Evolutionary conservation across 1,140 invertebrate genomes (phyloP), one percentile per base, ranked within the genome.

Genomic region (Proctacanthus coquilletti): DNA sequence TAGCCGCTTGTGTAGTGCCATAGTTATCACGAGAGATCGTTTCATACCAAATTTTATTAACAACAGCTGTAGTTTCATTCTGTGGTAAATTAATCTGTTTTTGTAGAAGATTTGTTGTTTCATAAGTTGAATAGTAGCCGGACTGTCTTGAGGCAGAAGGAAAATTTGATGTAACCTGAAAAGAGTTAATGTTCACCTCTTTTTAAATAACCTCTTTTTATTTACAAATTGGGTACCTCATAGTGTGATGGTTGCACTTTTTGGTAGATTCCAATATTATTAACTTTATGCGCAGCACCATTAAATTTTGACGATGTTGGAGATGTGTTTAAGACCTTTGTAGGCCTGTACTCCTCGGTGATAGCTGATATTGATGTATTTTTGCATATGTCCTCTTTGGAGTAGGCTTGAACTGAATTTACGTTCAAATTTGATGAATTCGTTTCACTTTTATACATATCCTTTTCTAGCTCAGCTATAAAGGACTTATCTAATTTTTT

Each of bases 401-500:
- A 35, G 40, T 54, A 64, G 66, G 47, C 70, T 68, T 39, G 71
- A 56, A 27, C 45, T 40, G 13, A 65, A 58, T 34, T 74, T 70
- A 33, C 53, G 51, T 31, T 59, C 43, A 31, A 47, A 59, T 31
- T 59, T 52, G 41, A 48, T 47, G 34, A 53, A 50, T 5, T 47
- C 49, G 30, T 49, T 47, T 38, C 36, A 37, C 41, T 57, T 29
- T 47, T 51, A 40, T 56, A 60, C 18, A 77, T 51, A 42, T 68
- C 69, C 43, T 75, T 75, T 46, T 76, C 73, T 29, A 76, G 47
- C 43, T 75, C 73, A 0, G 66, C 66, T 5, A 75, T 56, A 34
- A 77, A 74, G 2, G 56, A 60, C 2, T 68, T 54, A 48, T 75
- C 71, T n/a, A 74, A 42, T 42, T 63, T 68, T 10, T 59, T 59